These are phyloP conservation scores for Drosophila nigromelanica DNA, from an alignment of 1,140 invertebrate species.

Conservation along the genomic window DNA sequence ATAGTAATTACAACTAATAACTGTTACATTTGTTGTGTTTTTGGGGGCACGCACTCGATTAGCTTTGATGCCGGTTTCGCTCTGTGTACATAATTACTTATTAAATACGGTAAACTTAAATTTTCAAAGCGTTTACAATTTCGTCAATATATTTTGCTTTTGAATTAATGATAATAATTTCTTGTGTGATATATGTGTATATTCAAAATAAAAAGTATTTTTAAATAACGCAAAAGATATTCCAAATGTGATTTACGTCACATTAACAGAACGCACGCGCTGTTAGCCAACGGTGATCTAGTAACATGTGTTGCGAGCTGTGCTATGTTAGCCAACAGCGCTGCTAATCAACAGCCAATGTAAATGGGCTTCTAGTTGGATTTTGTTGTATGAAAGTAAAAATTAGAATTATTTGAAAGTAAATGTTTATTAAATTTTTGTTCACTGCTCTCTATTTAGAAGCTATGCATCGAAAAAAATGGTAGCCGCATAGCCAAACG, in stretches of 20 bases:
- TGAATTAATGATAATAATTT: conserved; percentile 40
- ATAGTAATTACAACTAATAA: conserved; percentile 77
- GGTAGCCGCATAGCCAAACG: conserved; percentile 64
- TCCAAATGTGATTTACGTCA: conserved; percentile 8
- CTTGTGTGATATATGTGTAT: conserved; percentile 47
- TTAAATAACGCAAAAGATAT: conserved; percentile 23
- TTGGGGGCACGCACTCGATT: conserved; percentile 41
- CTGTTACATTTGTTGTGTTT: conserved; percentile 57
- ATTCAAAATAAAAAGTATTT: conserved; percentile 7
- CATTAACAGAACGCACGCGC: conserved; percentile 26
- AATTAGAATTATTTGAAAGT: conserved; percentile 22
- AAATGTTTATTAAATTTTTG: conserved; percentile 17
- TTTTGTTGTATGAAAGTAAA: conserved; percentile 27
- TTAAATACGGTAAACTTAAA: conserved; percentile 45
- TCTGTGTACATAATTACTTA: conserved; percentile 41
- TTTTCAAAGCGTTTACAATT: conserved; percentile 48
- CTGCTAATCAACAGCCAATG: conserved; percentile 33
- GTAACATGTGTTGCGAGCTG: conserved; percentile 56
- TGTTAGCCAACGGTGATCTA: conserved; percentile 40
- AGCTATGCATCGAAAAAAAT: conserved; percentile 56
- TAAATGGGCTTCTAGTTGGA: conserved; percentile 21
- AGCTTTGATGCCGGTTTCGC: conserved; percentile 25
- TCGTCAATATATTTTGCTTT: conserved; percentile 38
- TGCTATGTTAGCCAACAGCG: conserved; percentile 45
- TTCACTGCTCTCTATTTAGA: conserved; percentile 55